A percentile compares a stretch with the other conserved stretches of the same genome.
Conservation (phyloP, 2,888 invertebrate species). For the Chromoteleia sp. region DNA sequence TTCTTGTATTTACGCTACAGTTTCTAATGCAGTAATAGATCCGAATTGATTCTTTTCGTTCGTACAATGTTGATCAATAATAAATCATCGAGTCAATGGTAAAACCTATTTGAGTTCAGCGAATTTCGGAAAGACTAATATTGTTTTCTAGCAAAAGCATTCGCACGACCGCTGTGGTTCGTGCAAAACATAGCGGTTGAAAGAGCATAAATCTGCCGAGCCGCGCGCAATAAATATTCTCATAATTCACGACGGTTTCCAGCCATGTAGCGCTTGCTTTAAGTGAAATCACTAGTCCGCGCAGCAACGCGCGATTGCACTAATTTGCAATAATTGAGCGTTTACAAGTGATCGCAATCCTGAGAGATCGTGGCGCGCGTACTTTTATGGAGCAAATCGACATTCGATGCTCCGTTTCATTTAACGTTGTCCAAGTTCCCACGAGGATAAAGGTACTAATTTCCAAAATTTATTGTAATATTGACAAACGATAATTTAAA, state of each 20-base stretch:
- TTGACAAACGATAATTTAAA: no score
- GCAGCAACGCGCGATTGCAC: conserved; percentile 57
- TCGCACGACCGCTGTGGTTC: conserved; percentile 15
- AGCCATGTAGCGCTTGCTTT: conserved; percentile 24
- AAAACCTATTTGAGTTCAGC: background rate
- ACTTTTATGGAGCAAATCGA: conserved; percentile 7
- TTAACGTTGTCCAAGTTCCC: conserved; percentile 26
- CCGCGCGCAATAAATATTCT: conserved; percentile 59
- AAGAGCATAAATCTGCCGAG: conserved; percentile 34
- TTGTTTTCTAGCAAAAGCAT: background rate
- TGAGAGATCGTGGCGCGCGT: conserved; percentile 27
- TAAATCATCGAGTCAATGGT: no score
- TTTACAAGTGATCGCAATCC: conserved; percentile 42
- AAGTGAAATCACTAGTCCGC: conserved; percentile 56
- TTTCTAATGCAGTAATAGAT: no score
- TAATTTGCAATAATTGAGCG: conserved; percentile 68
- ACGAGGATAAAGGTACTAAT: conserved; percentile 7
- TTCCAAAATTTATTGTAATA: background rate
- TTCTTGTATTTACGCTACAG: no score
- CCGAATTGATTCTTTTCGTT: no score
- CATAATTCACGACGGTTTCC: conserved; percentile 57
- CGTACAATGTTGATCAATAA: no score
- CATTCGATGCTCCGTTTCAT: conserved; percentile 20
- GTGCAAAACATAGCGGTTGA: conserved; percentile 12
- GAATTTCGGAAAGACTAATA: background rate